Percentiles rank a stretch among this genome's conserved stretches.
Evolutionary conservation across 2,888 invertebrate species (phyloP).

Genomic region (Drosophila yooni): DNA sequence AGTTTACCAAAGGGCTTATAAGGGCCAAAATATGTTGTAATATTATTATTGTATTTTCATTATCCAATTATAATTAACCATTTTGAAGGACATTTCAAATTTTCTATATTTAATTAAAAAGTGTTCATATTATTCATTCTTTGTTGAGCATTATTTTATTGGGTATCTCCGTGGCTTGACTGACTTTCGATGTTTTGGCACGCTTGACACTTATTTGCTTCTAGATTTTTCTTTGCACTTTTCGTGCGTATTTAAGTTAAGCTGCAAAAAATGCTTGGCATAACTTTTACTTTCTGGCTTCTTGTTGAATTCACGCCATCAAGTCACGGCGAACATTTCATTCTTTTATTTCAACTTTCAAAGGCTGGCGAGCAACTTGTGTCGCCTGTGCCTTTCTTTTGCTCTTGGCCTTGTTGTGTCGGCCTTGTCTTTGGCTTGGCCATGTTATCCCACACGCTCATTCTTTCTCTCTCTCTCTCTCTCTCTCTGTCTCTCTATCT

Average conservation of each 20-base stretch:
- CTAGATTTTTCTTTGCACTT: constrained; percentile 12
- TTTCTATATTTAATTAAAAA: neutral
- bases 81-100: neutral
- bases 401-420: constrained; percentile 38
- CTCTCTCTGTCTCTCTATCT: neutral
- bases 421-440: constrained; percentile 14
- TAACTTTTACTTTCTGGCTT: constrained; percentile 56
- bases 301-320: constrained; percentile 26
- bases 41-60: neutral
- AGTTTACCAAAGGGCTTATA: neutral
- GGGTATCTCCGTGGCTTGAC: constrained; percentile 13
- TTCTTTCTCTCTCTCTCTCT: neutral
- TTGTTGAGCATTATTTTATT: constrained; percentile 11
- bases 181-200: neutral
- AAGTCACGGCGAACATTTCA: constrained; percentile 25
- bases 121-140: neutral
- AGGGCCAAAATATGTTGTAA: neutral
- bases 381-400: constrained; percentile 24
- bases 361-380: constrained; percentile 36
- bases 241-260: constrained; percentile 46
- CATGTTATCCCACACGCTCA: neutral
- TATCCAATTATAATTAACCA: neutral
- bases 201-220: constrained; percentile 17
- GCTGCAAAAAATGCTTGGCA: constrained; percentile 65
- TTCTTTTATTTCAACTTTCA: constrained; percentile 67